phyloP scores from a whole-genome alignment of 1,140 invertebrate species.

The Venturia canescens region DNA sequence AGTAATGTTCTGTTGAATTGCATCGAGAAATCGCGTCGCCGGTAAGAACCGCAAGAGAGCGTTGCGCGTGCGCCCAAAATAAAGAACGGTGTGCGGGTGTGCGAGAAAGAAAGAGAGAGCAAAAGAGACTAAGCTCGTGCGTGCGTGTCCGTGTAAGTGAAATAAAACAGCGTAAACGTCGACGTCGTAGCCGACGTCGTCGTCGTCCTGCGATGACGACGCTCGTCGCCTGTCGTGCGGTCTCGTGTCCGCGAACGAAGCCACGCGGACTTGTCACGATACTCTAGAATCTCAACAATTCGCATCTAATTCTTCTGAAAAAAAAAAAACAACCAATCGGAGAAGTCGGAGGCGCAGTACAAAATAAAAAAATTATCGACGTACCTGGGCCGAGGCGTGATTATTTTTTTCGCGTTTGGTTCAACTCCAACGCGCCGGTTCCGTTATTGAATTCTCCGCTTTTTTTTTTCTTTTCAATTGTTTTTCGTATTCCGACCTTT shows the following conservation, averaged over 20 bases:
- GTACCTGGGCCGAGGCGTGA: not conserved
- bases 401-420: slow-evolving; percentile 3
- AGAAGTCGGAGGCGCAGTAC: slow-evolving; percentile 38
- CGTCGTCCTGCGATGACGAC: slow-evolving; percentile 57
- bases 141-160: slow-evolving; percentile 32
- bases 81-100: slow-evolving; percentile 42
- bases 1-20: slow-evolving; percentile 3
- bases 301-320: not conserved
- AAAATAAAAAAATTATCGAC: slow-evolving; percentile 9
- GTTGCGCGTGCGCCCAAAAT: slow-evolving; percentile 17
- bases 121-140: slow-evolving; percentile 40
- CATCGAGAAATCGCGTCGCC: slow-evolving; percentile 16
- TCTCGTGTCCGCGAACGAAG: slow-evolving; percentile 55
- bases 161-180: slow-evolving; percentile 33
- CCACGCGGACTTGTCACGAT: slow-evolving; percentile 52
- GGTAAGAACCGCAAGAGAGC: slow-evolving; percentile 26
- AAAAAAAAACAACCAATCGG: not conserved
- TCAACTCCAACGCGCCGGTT: slow-evolving; percentile 5
- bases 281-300: slow-evolving; percentile 38
- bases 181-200: slow-evolving; percentile 25
- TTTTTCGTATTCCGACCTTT: slow-evolving; percentile 18
- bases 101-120: slow-evolving; percentile 35
- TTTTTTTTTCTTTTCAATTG: slow-evolving; percentile 30
- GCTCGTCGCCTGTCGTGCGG: slow-evolving; percentile 55
- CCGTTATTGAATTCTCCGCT: not conserved